Conservation (phyloP, 2,113 vertebrate genomes). For the Trematocara unimaculatum region DNA sequence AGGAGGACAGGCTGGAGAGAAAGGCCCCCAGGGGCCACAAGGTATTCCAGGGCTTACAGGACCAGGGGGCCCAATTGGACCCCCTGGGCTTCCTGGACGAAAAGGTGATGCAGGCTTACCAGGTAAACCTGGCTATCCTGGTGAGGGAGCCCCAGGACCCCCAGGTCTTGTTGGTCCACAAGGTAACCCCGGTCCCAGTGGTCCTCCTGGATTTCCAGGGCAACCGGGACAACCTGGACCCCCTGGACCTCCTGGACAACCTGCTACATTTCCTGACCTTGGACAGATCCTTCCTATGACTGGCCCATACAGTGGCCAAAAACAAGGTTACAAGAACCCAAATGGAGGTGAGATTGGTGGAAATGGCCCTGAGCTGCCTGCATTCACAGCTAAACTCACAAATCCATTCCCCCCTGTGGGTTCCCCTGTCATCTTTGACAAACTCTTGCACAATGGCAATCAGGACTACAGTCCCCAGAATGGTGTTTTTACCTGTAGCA, state of each 20-base stretch:
- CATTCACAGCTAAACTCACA: constrained; percentile 89
- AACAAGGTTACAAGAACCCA: constrained; percentile 79
- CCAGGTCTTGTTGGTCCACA: constrained; percentile 81
- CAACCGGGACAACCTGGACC: constrained; percentile 65
- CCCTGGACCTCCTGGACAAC: constrained; percentile 72
- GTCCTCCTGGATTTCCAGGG: constrained; percentile 64
- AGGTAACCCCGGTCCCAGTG: constrained; percentile 64
- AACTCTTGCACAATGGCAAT: constrained; percentile 89
- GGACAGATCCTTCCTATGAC: constrained; percentile 81
- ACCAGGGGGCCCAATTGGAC: constrained; percentile 71
- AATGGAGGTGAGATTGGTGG: constrained; percentile 60
- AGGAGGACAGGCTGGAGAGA: constrained; percentile 51
- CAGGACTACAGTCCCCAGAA: constrained; percentile 94
- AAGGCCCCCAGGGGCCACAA: constrained; percentile 64
- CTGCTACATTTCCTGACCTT: constrained; percentile 70
- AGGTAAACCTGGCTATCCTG: constrained; percentile 82
- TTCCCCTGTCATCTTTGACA: constrained; percentile 89
- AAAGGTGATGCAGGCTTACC: constrained; percentile 64
- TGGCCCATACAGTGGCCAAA: constrained; percentile 69
- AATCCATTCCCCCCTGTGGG: constrained; percentile 89
- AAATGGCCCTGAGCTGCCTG: constrained; percentile 81
- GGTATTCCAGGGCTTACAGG: constrained; percentile 73
- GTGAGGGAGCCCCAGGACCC: constrained; percentile 78
- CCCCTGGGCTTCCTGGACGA: constrained; percentile 65
- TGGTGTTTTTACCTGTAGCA: constrained; percentile 89